Conservation (phyloP, 2,888 invertebrate species). For the Oithona nana region DNA sequence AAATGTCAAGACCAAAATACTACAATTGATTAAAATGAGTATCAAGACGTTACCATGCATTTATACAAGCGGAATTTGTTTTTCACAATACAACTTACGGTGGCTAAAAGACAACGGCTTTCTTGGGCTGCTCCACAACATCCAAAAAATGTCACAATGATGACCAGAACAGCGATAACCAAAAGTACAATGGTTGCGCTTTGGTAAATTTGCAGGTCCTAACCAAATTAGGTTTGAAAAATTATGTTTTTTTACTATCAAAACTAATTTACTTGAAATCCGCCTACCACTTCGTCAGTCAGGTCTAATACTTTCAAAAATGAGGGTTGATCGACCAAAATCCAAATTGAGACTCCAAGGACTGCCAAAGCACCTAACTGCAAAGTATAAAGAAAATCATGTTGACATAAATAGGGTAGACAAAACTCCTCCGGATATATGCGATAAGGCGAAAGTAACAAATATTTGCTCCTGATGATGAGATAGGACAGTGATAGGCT, state of each 20-base stretch:
- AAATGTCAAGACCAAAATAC: not conserved
- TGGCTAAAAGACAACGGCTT: not conserved
- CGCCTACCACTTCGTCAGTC: not conserved
- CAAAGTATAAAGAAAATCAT: not conserved
- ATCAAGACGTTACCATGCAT: not conserved
- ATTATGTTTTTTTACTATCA: no score
- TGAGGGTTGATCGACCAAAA: not conserved
- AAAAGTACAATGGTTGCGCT: conserved; percentile 8
- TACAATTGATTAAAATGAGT: not conserved
- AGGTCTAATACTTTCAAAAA: not conserved
- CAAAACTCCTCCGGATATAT: no score
- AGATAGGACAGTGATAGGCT: no score
- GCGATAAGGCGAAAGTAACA: no score
- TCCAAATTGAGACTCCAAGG: not conserved
- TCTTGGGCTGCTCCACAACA: conserved; percentile 6
- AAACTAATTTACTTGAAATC: not conserved
- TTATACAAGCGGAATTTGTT: not conserved
- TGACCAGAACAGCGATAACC: not conserved
- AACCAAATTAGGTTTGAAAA: not conserved
- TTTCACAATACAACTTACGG: not conserved
- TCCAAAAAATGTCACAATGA: conserved; percentile 6
- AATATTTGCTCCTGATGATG: no score
- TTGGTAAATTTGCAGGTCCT: not conserved
- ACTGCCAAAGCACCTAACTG: not conserved
- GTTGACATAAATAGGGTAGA: no score